A percentile compares a stretch with the other conserved stretches of the same genome.
Evolutionary conservation across 1,140 invertebrate species (phyloP).

Genomic region (Anagrus nilaparvatae): DNA sequence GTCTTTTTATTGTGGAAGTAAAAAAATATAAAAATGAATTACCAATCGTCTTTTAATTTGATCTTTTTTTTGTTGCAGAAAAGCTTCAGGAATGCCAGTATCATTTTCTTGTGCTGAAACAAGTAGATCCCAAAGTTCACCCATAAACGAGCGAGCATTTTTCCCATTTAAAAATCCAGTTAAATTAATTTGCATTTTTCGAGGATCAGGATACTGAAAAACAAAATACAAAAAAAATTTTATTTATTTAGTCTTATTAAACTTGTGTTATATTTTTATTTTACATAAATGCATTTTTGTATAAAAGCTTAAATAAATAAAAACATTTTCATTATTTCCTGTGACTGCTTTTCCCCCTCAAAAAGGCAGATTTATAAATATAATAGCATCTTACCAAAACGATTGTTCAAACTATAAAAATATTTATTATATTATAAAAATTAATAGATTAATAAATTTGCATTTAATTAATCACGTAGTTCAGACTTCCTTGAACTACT

Average conservation of each 20-base stretch:
- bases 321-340: neutral
- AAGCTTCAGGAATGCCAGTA: conserved; percentile 84
- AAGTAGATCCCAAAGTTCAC: conserved; percentile 90
- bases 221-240: conserved; percentile 20
- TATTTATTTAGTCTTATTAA: conserved; percentile 3
- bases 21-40: conserved; percentile 20
- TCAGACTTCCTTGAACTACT: no score
- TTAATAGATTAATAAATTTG: no score
- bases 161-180: conserved; percentile 98
- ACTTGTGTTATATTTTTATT: no score
- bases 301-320: neutral
- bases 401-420: no score
- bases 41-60: conserved; percentile 82
- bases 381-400: conserved; percentile 36
- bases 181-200: conserved; percentile 98
- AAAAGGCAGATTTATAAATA: conserved; percentile 37
- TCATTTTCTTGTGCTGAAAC: conserved; percentile 91
- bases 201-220: conserved; percentile 84
- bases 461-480: no score
- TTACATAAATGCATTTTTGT: conserved; percentile 7
- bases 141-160: conserved; percentile 95
- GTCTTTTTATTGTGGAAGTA: no score
- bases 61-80: conserved; percentile 93
- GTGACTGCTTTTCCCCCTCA: conserved; percentile 43
- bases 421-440: no score